Evolutionary conservation across 2,113 vertebrate genomes (phyloP).

Genomic region (Labeo catla): DNA sequence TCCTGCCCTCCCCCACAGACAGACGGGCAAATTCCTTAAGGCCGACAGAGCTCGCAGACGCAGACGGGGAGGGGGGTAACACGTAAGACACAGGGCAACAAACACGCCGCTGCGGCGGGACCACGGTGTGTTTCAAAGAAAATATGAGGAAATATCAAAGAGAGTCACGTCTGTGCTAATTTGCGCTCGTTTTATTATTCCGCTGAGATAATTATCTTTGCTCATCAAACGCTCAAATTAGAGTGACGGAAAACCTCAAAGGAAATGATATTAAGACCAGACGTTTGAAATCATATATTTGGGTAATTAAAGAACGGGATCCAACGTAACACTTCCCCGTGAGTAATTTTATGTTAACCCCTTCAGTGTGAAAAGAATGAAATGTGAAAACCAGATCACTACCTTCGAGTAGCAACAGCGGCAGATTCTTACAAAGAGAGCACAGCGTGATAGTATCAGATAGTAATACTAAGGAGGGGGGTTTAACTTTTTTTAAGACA

Average conservation of each 20-base stretch:
- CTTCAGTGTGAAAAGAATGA: neutral
- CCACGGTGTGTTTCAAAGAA: neutral
- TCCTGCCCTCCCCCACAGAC: slow-evolving; percentile 51
- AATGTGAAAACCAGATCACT: neutral
- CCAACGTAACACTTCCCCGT: slow-evolving; percentile 6
- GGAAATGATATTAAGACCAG: slow-evolving; percentile 38
- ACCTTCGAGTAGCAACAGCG: neutral
- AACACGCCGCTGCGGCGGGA: neutral
- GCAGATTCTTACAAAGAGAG: neutral
- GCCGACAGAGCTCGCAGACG: slow-evolving; percentile 37
- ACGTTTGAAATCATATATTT: slow-evolving; percentile 49
- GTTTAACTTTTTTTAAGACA: neutral
- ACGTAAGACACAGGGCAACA: slow-evolving; percentile 10
- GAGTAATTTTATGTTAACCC: slow-evolving; percentile 32
- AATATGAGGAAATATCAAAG: neutral
- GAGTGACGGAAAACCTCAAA: slow-evolving; percentile 29
- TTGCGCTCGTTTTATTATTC: slow-evolving; percentile 24
- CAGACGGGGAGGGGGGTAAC: slow-evolving; percentile 2
- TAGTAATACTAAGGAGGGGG: neutral
- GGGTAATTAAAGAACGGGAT: slow-evolving; percentile 41
- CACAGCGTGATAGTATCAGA: neutral
- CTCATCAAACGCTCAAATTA: slow-evolving; percentile 34
- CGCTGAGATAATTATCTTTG: slow-evolving; percentile 27
- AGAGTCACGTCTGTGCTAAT: neutral
- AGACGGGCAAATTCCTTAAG: slow-evolving; percentile 50